Evolutionary conservation across 1,140 invertebrate genomes (phyloP).

Genomic region (Bradynema listronoti): DNA sequence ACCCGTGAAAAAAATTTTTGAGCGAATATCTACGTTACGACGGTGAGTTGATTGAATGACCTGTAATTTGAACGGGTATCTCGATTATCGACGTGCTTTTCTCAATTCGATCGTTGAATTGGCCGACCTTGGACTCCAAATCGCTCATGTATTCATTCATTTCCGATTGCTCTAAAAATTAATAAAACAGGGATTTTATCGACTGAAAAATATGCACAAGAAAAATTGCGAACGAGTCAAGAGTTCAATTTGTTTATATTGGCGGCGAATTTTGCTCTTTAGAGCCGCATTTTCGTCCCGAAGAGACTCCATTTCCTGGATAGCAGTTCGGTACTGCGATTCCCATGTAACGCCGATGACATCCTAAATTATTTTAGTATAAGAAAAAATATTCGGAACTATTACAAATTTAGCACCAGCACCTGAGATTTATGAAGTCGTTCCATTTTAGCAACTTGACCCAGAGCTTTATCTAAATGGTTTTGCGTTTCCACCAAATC

Average conservation of each 20-base stretch:
- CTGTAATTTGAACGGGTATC: no score
- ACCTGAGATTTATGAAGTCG: constrained; percentile 45
- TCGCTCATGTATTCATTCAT: constrained; percentile 4
- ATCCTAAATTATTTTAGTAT: constrained; percentile 22
- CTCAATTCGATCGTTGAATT: neutral
- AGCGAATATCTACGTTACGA: no score
- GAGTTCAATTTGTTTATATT: constrained; percentile 51
- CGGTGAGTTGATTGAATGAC: no score
- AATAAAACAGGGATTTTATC: neutral
- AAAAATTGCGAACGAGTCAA: constrained; percentile 38
- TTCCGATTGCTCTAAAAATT: constrained; percentile 5
- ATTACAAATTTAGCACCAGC: neutral
- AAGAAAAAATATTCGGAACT: neutral
- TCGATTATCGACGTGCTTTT: no score
- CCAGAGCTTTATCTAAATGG: constrained; percentile 40
- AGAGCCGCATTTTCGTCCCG: constrained; percentile 47
- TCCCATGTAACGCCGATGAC: constrained; percentile 46
- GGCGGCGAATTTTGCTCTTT: constrained; percentile 46
- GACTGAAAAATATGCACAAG: neutral
- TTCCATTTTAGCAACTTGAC: constrained; percentile 35
- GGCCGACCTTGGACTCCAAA: constrained; percentile 3
- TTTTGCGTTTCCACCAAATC: constrained; percentile 20
- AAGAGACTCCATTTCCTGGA: constrained; percentile 35
- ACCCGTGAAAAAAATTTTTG: no score
- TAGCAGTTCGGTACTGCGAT: constrained; percentile 33